These are phyloP conservation scores for Drosophila austrosaltans DNA, from an alignment of 2,888 invertebrate species.

Conservation along the genomic window DNA sequence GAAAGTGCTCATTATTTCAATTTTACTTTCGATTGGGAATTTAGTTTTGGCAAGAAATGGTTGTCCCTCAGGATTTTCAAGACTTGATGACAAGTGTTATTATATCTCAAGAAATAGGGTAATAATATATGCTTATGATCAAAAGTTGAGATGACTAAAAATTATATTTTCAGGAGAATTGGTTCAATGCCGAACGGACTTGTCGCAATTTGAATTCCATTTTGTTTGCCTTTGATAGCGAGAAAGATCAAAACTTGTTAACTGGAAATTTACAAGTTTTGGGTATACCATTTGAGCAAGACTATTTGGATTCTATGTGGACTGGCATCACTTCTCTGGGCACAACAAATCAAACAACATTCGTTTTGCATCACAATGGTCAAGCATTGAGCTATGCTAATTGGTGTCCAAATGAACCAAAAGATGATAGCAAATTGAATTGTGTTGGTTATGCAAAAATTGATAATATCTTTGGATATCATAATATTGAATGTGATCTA, in stretches of 20 bases:
- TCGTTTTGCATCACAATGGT: slow-evolving; percentile 13
- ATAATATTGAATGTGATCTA: slow-evolving; percentile 25
- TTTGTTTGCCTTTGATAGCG: slow-evolving; percentile 21
- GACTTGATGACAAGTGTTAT: slow-evolving; percentile 35
- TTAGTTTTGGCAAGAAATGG: slow-evolving; percentile 5
- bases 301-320: slow-evolving; percentile 29
- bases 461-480: slow-evolving; percentile 22
- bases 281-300: slow-evolving; percentile 18
- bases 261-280: slow-evolving; percentile 17
- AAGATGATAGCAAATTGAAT: background rate
- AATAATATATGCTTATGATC: background rate
- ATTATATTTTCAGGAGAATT: slow-evolving; percentile 10
- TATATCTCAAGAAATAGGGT: slow-evolving; percentile 22
- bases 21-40: background rate
- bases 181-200: slow-evolving; percentile 32
- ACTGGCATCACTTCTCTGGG: slow-evolving; percentile 28
- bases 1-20: background rate
- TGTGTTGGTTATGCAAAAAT: slow-evolving; percentile 30
- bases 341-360: background rate
- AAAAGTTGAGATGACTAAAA: background rate
- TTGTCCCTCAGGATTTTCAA: slow-evolving; percentile 25
- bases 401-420: slow-evolving; percentile 29
- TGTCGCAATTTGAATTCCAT: slow-evolving; percentile 23
- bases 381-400: slow-evolving; percentile 24
- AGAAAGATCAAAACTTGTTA: slow-evolving; percentile 17